Evolutionary conservation across 2,797 vertebrate species (phyloP).

Genomic region (Enteromius unitaeniatus): DNA sequence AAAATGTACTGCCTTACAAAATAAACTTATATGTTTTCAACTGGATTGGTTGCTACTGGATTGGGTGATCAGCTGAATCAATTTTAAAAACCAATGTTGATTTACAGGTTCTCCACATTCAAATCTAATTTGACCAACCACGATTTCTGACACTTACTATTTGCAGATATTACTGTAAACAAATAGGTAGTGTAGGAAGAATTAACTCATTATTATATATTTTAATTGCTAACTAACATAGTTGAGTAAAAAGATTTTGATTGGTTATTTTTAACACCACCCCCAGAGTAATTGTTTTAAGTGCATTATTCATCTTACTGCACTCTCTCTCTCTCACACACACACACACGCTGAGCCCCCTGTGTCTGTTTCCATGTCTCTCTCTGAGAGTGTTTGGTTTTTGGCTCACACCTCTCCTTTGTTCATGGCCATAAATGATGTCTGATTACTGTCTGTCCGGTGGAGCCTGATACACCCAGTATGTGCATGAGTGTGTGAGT

Average conservation of each 20-base stretch:
- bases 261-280: background rate
- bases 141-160: too few species aligned
- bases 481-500: slow-evolving; percentile 37
- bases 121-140: too few species aligned
- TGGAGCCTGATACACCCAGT: slow-evolving; percentile 35
- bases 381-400: slow-evolving; percentile 30
- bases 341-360: background rate
- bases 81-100: too few species aligned
- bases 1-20: too few species aligned
- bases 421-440: slow-evolving; percentile 47
- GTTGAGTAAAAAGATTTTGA: background rate
- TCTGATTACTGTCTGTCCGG: slow-evolving; percentile 44
- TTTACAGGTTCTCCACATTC: too few species aligned
- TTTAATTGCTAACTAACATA: background rate
- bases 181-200: too few species aligned
- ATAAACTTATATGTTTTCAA: too few species aligned
- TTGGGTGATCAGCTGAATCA: background rate
- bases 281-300: background rate
- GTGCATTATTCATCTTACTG: background rate
- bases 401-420: slow-evolving; percentile 44
- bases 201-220: background rate
- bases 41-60: background rate
- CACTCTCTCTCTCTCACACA: background rate
- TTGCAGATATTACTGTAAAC: background rate
- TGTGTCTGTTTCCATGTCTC: slow-evolving; percentile 23